Conservation (phyloP, 2,113 vertebrate species). For the Gobiocypris rarus region DNA sequence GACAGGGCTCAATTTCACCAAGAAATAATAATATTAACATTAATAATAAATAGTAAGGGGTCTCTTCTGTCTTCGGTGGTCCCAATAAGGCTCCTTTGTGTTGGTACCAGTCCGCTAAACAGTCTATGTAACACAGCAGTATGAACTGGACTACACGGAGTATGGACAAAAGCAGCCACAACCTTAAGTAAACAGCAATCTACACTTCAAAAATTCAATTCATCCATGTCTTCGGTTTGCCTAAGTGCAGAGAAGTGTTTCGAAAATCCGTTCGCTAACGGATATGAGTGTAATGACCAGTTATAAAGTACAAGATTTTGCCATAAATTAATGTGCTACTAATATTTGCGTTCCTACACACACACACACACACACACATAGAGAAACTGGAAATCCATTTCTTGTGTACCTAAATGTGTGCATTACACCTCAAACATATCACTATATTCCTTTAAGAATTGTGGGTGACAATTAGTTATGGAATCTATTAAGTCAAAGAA, state of each 20-base stretch:
- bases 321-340: neutral
- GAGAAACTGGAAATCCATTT: neutral
- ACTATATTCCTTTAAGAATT: neutral
- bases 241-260: neutral
- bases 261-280: neutral
- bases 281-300: neutral
- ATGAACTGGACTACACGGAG: neutral
- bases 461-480: neutral
- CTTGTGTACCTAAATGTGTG: neutral
- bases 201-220: constrained; percentile 7
- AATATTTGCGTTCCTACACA: neutral
- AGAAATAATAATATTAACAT: neutral
- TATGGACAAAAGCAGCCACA: constrained; percentile 16
- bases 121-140: neutral
- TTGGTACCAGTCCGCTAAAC: constrained; percentile 18
- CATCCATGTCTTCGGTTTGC: neutral
- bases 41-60: constrained; percentile 13
- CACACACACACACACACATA: neutral
- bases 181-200: constrained; percentile 13
- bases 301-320: neutral
- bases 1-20: neutral
- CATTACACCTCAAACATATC: neutral
- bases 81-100: constrained; percentile 2
- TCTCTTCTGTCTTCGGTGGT: constrained; percentile 8
- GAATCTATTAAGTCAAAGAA: constrained; percentile 12